Evolutionary conservation across 2,888 invertebrate genomes (phyloP).

Genomic region (Lithophane leautieri): DNA sequence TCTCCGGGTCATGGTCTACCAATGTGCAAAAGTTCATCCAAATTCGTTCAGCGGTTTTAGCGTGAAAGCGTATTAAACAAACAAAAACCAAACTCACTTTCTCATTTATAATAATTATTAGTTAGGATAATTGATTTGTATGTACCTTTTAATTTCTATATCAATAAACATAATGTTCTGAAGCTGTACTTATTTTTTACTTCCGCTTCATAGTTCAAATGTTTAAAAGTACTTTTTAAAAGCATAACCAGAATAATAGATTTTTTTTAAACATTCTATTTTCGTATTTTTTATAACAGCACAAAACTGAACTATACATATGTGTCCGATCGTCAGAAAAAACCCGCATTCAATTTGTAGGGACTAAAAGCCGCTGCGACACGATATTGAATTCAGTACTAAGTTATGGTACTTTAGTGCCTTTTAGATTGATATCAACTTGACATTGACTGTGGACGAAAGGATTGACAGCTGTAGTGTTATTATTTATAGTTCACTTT

Average conservation of each 20-base stretch:
- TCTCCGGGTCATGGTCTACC: too few species aligned
- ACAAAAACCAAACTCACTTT: too few species aligned
- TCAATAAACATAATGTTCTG: background rate
- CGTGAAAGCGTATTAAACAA: too few species aligned
- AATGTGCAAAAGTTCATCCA: too few species aligned
- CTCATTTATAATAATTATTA: too few species aligned
- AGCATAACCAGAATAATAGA: background rate
- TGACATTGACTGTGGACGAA: background rate
- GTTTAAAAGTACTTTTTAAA: background rate
- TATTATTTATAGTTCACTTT: background rate
- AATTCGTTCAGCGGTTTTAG: too few species aligned
- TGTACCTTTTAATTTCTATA: too few species aligned
- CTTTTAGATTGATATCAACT: background rate
- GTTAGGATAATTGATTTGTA: too few species aligned
- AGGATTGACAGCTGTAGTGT: background rate
- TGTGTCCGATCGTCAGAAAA: constrained; percentile 18
- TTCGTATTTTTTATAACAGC: too few species aligned
- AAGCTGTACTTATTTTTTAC: background rate
- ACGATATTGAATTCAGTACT: constrained; percentile 39
- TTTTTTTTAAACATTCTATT: background rate
- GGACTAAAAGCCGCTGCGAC: constrained; percentile 45
- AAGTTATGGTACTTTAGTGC: constrained; percentile 6
- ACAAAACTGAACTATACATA: constrained; percentile 32
- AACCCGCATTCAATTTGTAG: constrained; percentile 39
- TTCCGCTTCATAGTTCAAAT: background rate